Evolutionary conservation across 2,797 vertebrate genomes (phyloP).

Genomic region (Chelon auratus): DNA sequence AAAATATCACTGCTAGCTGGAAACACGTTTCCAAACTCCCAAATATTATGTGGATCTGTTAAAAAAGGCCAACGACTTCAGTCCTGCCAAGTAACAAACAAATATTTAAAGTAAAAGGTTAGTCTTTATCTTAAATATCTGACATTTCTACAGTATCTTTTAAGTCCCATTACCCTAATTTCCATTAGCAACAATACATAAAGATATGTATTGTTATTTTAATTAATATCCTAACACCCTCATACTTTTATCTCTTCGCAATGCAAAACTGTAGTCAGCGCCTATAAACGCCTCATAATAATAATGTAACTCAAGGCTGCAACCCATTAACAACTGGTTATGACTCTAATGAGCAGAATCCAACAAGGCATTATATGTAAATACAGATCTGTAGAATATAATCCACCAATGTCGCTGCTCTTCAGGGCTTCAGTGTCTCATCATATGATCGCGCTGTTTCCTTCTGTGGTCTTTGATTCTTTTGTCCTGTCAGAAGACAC

Average conservation of each 20-base stretch:
- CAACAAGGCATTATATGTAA: not conserved
- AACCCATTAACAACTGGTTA: not conserved
- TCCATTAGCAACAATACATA: not conserved
- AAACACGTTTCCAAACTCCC: too few species aligned
- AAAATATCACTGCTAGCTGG: too few species aligned
- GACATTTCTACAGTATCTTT: too few species aligned
- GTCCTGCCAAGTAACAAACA: not conserved
- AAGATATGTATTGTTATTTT: not conserved
- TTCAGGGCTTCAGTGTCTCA: not conserved
- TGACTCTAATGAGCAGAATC: not conserved
- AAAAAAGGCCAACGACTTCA: too few species aligned
- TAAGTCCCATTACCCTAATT: too few species aligned
- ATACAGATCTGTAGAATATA: not conserved
- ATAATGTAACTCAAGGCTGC: not conserved
- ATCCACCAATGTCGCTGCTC: not conserved
- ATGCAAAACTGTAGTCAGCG: not conserved
- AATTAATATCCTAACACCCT: not conserved
- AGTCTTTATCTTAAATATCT: too few species aligned
- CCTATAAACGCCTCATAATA: not conserved
- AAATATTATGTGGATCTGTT: too few species aligned
- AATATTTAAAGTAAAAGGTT: not conserved
- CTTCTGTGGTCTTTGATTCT: constrained; percentile 2
- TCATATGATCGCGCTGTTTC: constrained; percentile 3
- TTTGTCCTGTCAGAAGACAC: constrained; percentile 26
- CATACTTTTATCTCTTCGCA: not conserved